phyloP scores from a whole-genome alignment of 2,113 vertebrate species.

The Entelurus aequoreus region DNA sequence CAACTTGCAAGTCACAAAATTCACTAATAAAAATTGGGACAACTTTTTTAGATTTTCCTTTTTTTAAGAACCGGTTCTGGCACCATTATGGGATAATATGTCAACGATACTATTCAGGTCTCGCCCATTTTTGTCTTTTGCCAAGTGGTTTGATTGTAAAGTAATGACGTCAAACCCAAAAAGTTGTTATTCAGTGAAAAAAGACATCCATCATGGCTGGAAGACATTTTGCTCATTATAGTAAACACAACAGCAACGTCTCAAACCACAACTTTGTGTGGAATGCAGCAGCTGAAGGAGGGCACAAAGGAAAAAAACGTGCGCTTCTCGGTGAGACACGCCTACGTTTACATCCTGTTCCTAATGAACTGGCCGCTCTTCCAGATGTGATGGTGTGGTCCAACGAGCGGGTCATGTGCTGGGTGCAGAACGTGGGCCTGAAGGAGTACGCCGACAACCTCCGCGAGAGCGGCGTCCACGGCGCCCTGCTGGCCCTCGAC shows the following conservation, averaged over 20 bases:
- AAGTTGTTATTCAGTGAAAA: too few species aligned
- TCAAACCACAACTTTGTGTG: slow-evolving; percentile 14
- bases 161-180: too few species aligned
- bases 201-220: background rate
- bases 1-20: too few species aligned
- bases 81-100: too few species aligned
- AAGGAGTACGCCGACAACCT: slow-evolving; percentile 89
- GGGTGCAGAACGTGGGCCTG: slow-evolving; percentile 85
- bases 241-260: background rate
- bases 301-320: too few species aligned
- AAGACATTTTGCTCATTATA: slow-evolving; percentile 7
- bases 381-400: slow-evolving; percentile 94
- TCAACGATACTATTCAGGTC: too few species aligned
- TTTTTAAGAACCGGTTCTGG: too few species aligned
- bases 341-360: background rate
- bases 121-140: too few species aligned
- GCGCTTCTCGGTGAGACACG: background rate
- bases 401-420: slow-evolving; percentile 90
- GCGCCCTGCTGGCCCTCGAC: slow-evolving; percentile 83
- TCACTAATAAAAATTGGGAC: too few species aligned
- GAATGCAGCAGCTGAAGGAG: background rate
- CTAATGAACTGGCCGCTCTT: background rate
- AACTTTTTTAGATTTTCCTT: too few species aligned
- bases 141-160: too few species aligned
- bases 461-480: slow-evolving; percentile 88